Conservation (phyloP, 2,797 vertebrate genomes). For the Catostomus latipinnis region DNA sequence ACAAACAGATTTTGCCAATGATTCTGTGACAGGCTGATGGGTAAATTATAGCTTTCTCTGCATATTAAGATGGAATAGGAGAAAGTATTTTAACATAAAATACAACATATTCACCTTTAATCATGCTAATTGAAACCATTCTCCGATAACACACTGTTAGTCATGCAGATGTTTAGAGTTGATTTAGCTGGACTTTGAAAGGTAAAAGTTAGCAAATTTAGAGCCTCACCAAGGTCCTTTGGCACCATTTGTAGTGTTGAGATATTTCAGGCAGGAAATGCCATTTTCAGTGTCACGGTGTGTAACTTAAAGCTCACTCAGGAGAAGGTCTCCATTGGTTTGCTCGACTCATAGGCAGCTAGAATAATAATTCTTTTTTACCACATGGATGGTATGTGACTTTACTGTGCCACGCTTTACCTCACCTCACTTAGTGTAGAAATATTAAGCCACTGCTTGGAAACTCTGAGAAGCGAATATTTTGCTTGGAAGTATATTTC, state of each 20-base stretch:
- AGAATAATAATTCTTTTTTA: slow-evolving; percentile 36
- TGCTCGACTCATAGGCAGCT: slow-evolving; percentile 22
- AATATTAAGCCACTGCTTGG: slow-evolving; percentile 28
- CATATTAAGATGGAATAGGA: too few species aligned
- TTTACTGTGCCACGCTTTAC: slow-evolving; percentile 27
- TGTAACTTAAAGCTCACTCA: slow-evolving; percentile 20
- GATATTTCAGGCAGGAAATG: slow-evolving; percentile 27
- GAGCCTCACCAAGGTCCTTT: not conserved
- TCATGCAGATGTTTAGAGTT: slow-evolving; percentile 22
- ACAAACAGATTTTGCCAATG: not conserved
- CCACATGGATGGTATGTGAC: slow-evolving; percentile 20
- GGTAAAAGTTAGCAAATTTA: slow-evolving; percentile 19
- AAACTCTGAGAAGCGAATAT: slow-evolving; percentile 33
- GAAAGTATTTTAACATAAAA: too few species aligned
- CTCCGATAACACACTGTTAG: not conserved
- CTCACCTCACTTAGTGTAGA: slow-evolving; percentile 30
- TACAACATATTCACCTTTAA: not conserved
- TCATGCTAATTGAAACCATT: slow-evolving; percentile 4
- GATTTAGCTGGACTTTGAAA: slow-evolving; percentile 4
- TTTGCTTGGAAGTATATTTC: slow-evolving; percentile 23
- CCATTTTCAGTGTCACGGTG: slow-evolving; percentile 17
- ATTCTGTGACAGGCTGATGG: too few species aligned
- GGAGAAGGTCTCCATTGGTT: slow-evolving; percentile 26
- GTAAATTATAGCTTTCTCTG: too few species aligned
- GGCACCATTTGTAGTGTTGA: slow-evolving; percentile 27